Base-by-base conservation (phyloP, 37 sponge, comb jelly and placozoan genomes). In the Axinella damicornis region DNA sequence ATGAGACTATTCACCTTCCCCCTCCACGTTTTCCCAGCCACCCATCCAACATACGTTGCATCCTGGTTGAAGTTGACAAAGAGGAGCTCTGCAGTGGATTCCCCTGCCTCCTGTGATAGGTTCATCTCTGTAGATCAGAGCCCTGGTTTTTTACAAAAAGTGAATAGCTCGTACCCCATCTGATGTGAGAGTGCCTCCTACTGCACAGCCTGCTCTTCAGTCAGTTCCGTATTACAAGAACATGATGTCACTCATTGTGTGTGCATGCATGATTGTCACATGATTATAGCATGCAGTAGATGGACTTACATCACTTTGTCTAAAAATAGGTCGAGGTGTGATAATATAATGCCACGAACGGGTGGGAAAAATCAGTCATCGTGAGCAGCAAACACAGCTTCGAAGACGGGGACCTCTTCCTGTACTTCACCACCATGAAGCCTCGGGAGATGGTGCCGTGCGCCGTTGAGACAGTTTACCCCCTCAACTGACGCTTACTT, bases 41-140 rank as follows among this genome's bases (percentile, higher is more conserved):
- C n/a, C n/a, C n/a, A n/a, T 46, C 46, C 46, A 46, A 71, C 95
- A 76, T 83, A 91, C 91, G 93, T 86, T 53, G 73, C 82, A 71
- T 97, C 97, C 64, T 97, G 97, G 89, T 97, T 97, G 84, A 97
- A 97, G 53, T 87, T 90, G 71, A 89, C 83, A 53, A 78, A 93
- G 21, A 94, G 90, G 34, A 97, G 93, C 30, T 87, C 87, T 13
- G 88, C 59, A 14, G 74, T 41, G 14, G 77, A 62, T 22, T 89
- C 90, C 17, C 79, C 81, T 39, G 78, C 75, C 62, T 86, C 90
- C 54, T 77, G 86, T 30, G 88, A 74, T 17, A 93, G 53, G 70
- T 93, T 93, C 94, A 93, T 93, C 14, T 30, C 46, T 46, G 4
- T 46, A 9, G 9, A 9, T 46, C 9, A 46, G 46, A n/a, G n/a